Evolutionary conservation across 2,888 invertebrate species (phyloP).

Genomic region (Protophormia terraenovae): DNA sequence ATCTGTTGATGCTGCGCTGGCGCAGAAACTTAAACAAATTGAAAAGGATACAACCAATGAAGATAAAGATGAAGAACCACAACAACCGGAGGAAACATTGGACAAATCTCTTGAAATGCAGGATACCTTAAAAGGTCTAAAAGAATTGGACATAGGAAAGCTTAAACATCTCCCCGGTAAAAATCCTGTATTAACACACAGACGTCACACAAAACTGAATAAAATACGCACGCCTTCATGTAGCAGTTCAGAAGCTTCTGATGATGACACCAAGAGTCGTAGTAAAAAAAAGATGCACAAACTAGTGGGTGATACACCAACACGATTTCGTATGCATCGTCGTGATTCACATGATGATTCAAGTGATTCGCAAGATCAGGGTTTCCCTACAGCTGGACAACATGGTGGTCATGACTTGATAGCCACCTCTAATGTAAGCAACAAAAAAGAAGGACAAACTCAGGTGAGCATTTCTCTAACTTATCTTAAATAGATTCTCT

Average conservation of each 20-base stretch:
- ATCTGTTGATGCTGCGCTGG: slow-evolving; percentile 76
- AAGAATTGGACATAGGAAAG: slow-evolving; percentile 79
- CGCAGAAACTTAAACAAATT: slow-evolving; percentile 76
- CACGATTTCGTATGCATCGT: slow-evolving; percentile 84
- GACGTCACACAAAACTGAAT: slow-evolving; percentile 85
- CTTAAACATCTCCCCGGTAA: slow-evolving; percentile 77
- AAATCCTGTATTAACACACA: slow-evolving; percentile 81
- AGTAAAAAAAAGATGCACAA: slow-evolving; percentile 91
- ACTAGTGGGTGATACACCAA: slow-evolving; percentile 84
- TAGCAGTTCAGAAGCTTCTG: slow-evolving; percentile 96
- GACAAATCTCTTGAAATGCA: slow-evolving; percentile 61
- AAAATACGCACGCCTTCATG: slow-evolving; percentile 92
- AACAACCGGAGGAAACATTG: slow-evolving; percentile 69
- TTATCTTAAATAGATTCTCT: neutral
- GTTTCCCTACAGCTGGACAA: slow-evolving; percentile 75
- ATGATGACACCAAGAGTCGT: slow-evolving; percentile 89
- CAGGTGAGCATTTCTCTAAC: slow-evolving; percentile 69
- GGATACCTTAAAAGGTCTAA: slow-evolving; percentile 74
- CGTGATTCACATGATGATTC: slow-evolving; percentile 93
- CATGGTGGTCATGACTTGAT: slow-evolving; percentile 72
- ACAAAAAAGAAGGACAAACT: slow-evolving; percentile 76
- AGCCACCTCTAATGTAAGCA: slow-evolving; percentile 69
- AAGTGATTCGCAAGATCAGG: slow-evolving; percentile 90
- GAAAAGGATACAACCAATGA: slow-evolving; percentile 71
- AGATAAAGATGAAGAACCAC: slow-evolving; percentile 50